Conservation (phyloP, 2,888 invertebrate species). For the Scaptodrosophila latifasciaeformis region DNA sequence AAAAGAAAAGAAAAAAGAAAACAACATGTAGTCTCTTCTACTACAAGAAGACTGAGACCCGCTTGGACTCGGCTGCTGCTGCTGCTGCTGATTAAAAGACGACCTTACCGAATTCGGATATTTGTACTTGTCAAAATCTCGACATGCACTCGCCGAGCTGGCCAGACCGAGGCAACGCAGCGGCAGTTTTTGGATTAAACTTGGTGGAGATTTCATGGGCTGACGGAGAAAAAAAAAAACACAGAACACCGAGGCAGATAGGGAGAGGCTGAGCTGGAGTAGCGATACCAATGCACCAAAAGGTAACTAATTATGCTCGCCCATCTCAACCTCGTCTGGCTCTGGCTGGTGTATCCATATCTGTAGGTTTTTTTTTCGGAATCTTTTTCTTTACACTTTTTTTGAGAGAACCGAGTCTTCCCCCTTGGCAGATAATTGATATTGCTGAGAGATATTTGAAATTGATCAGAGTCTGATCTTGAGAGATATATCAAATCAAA, state of each 20-base stretch:
- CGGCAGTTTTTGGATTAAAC: constrained; percentile 42
- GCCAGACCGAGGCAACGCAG: background rate
- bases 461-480: too few relatives aligned
- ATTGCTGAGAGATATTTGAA: too few relatives aligned
- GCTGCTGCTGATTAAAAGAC: constrained; percentile 70
- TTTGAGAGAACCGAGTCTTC: too few relatives aligned
- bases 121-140: constrained; percentile 75
- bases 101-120: constrained; percentile 72
- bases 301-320: constrained; percentile 45
- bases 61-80: background rate
- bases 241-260: constrained; percentile 15
- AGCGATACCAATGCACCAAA: constrained; percentile 1
- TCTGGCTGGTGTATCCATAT: constrained; percentile 19
- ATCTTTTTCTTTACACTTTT: too few relatives aligned
- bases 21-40: background rate
- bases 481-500: too few relatives aligned
- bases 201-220: constrained; percentile 54
- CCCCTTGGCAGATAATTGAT: too few relatives aligned
- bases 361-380: too few relatives aligned
- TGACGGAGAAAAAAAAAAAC: too few relatives aligned
- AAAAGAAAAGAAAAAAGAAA: constrained; percentile 11
- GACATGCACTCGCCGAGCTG: constrained; percentile 61
- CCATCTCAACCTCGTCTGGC: constrained; percentile 13
- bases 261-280: background rate
- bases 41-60: too few relatives aligned